These are phyloP conservation scores for Microctonus brassicae DNA, from an alignment of 2,888 invertebrate genomes.

Conservation along the genomic window DNA sequence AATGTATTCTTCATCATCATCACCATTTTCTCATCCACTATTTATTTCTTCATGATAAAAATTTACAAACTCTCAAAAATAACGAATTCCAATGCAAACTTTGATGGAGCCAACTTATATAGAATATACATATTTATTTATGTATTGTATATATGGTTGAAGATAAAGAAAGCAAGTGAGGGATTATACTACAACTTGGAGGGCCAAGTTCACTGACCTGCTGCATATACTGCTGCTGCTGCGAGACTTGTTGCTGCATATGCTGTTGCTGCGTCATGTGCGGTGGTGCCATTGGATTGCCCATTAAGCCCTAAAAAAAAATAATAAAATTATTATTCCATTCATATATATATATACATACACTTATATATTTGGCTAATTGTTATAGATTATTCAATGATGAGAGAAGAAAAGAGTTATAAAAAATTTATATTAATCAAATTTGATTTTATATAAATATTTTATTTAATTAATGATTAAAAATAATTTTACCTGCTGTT, in stretches of 20 bases:
- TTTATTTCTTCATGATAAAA: conserved; percentile 1
- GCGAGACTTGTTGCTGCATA: conserved; percentile 66
- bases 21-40: neutral
- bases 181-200: conserved; percentile 17
- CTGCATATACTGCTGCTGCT: conserved; percentile 69
- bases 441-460: neutral
- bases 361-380: conserved; percentile 17
- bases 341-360: no score
- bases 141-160: neutral
- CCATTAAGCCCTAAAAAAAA: conserved; percentile 60
- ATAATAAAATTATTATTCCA: conserved; percentile 16
- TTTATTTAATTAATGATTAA: neutral
- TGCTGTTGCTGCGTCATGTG: conserved; percentile 66
- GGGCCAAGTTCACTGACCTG: conserved; percentile 61
- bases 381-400: neutral
- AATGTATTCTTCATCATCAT: neutral
- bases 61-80: neutral
- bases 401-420: no score
- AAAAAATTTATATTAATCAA: neutral
- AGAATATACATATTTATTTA: neutral
- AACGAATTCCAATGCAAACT: neutral
- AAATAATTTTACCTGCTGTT: conserved; percentile 64
- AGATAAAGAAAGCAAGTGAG: neutral
- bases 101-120: neutral
- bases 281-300: conserved; percentile 63